A percentile compares a stretch with the other conserved stretches of the same genome.
Evolutionary conservation across 2,113 vertebrate genomes (phyloP).

Genomic region (Stictonetta naevosa): DNA sequence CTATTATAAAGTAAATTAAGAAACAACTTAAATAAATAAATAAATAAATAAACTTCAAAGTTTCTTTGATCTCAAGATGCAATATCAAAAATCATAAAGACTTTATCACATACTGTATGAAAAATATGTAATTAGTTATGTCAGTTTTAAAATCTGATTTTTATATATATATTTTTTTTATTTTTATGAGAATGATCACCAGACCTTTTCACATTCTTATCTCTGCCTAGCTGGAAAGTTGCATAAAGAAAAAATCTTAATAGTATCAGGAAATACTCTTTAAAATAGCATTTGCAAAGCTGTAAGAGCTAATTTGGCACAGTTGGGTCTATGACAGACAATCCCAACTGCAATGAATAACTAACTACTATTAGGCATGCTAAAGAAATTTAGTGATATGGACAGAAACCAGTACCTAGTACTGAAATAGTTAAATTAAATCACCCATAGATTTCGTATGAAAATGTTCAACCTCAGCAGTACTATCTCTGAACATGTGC

Average conservation of each 20-base stretch:
- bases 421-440: background rate
- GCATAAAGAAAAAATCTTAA: background rate
- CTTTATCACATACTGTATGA: background rate
- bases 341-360: conserved; percentile 52
- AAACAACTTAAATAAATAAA: background rate
- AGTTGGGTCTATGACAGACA: conserved; percentile 17
- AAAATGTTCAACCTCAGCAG: background rate
- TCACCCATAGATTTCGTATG: background rate
- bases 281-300: conserved; percentile 60
- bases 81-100: background rate
- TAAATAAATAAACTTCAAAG: background rate
- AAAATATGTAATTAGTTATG: background rate
- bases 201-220: background rate
- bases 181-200: background rate
- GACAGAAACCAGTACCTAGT: background rate
- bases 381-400: conserved; percentile 13
- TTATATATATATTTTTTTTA: background rate
- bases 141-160: background rate
- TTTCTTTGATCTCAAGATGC: background rate
- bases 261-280: conserved; percentile 22
- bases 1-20: background rate
- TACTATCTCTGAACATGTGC: background rate
- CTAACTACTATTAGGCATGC: conserved; percentile 52
- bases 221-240: conserved; percentile 2
- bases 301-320: conserved; percentile 61